Base-by-base conservation (phyloP, 1,140 invertebrate genomes). In the Ectropis grisescens region DNA sequence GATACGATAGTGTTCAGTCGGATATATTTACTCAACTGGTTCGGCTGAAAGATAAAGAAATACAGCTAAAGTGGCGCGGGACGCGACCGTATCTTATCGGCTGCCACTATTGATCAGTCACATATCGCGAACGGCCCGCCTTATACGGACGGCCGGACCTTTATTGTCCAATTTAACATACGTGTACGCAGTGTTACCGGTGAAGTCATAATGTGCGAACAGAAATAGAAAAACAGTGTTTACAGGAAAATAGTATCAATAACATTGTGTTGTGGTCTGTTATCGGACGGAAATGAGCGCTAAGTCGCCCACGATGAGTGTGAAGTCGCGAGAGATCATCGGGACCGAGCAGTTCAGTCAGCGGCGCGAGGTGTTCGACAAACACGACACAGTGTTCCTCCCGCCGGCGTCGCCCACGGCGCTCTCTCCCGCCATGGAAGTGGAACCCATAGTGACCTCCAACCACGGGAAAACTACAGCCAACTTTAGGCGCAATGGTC, bases 171-270 rank as follows among this genome's bases (percentile, higher is more conserved):
- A 76, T 72, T 76, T 65, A 72, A 59, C 49, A 58, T 70, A 58
- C 54, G 65, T 69, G 59, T 51, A 47, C 62, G 58, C 69, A 59
- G 72, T 74, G 69, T 65, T 70, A 70, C 70, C 60, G 68, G 68
- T 80, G 75, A 80, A 72, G 64, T 80, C 69, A 79, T 79, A 66
- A 76, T 74, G 71, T 75, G 71, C 58, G 66, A 61, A 61, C 64
- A 46, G 59, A 75, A 76, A 80, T 76, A 76, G 71, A 76, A 65
- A 56, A 46, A 67, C 60, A 61, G 61, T 67, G 72, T 71, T 72
- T 71, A 56, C 62, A 80, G 72, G 75, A 78, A 80, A 80, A 80
- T 74, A 69, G 70, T 66, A 66, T 68, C 60, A 74, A 75, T 69
- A 74, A 74, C 62, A 70, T 60, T 71, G 69, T 76, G 69, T 65